Evolutionary conservation across 2,113 vertebrate species (phyloP).

Genomic region (Cathartes aura): DNA sequence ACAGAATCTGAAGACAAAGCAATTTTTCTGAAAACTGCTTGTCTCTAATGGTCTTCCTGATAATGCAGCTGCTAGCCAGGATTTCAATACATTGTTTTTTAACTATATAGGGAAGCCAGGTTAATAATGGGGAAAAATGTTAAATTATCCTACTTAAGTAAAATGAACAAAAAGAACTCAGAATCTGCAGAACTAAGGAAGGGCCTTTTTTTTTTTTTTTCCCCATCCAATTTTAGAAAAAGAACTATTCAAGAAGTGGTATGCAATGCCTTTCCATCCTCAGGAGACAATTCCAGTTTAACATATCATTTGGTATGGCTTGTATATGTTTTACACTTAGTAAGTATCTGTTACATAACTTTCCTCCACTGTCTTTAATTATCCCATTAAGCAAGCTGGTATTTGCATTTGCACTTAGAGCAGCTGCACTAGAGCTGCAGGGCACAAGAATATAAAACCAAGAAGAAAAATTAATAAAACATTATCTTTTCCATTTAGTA

Average conservation of each 20-base stretch:
- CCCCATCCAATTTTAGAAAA: neutral
- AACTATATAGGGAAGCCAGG: neutral
- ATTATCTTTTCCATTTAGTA: conserved; percentile 42
- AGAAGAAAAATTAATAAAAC: conserved; percentile 59
- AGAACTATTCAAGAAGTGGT: neutral
- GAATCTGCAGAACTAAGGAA: neutral
- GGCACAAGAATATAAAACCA: conserved; percentile 32
- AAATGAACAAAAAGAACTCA: neutral
- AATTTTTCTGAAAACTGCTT: neutral
- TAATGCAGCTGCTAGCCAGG: neutral
- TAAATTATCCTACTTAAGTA: neutral
- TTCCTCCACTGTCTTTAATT: conserved; percentile 33
- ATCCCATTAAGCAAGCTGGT: conserved; percentile 27
- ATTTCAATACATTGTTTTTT: neutral
- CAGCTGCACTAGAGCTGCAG: conserved; percentile 36
- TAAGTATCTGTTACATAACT: neutral
- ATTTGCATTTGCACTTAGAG: conserved; percentile 35
- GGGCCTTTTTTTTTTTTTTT: neutral
- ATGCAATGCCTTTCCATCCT: neutral
- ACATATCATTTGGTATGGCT: neutral
- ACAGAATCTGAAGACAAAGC: neutral
- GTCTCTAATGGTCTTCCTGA: neutral
- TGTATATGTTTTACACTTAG: neutral
- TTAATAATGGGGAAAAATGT: neutral
- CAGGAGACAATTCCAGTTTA: neutral